Percentiles rank a stretch among this genome's conserved stretches.
These are phyloP conservation scores for Ligdia adustata DNA, from an alignment of 2,888 invertebrate genomes.

Conservation along the genomic window DNA sequence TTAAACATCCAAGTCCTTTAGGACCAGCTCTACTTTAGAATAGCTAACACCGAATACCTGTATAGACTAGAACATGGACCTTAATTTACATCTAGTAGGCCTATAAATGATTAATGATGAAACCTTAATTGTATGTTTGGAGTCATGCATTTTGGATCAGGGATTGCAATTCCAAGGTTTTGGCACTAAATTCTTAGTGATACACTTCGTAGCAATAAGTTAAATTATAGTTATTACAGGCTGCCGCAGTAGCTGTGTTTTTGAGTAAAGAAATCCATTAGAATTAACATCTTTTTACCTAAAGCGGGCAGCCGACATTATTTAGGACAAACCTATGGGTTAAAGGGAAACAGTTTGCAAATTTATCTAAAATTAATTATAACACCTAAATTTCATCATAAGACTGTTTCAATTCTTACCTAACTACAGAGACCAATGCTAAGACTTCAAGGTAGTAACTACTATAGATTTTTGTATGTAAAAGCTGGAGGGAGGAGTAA, in stretches of 20 bases:
- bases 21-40: conserved; percentile 63
- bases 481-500: conserved; percentile 13
- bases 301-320: conserved; percentile 14
- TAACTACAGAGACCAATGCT: conserved; percentile 18
- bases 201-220: conserved; percentile 7
- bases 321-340: not conserved
- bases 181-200: conserved; percentile 26
- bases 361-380: conserved; percentile 23
- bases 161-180: conserved; percentile 19
- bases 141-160: conserved; percentile 20
- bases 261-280: no score
- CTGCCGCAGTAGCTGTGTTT: no score
- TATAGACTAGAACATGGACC: conserved; percentile 62
- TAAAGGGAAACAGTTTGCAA: conserved; percentile 14
- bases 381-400: conserved; percentile 41
- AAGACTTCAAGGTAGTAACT: conserved; percentile 7
- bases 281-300: not conserved
- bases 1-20: conserved; percentile 47
- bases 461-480: conserved; percentile 1
- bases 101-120: conserved; percentile 47
- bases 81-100: conserved; percentile 66
- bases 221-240: not conserved
- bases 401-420: conserved; percentile 40
- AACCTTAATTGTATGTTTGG: conserved; percentile 28
- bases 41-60: conserved; percentile 76